Evolutionary conservation across 1,140 invertebrate genomes (phyloP), one percentile per base, ranked within the genome.

Genomic region (Drosophila trapezifrons): DNA sequence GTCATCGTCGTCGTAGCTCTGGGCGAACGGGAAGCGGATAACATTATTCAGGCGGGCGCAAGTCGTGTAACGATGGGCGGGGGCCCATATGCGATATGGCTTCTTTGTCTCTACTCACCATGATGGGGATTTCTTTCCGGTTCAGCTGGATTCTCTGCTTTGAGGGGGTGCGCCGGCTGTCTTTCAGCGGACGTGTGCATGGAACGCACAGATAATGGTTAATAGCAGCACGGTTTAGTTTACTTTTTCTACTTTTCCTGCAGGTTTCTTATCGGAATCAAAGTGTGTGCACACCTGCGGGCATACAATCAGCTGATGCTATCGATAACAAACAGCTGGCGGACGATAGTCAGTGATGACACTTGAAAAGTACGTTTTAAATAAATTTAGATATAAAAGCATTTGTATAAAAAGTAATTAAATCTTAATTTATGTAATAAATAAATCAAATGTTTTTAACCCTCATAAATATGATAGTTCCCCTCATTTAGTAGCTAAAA

Each of bases 1-100:
- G 47, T 94, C 93, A 55, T 95, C 83, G 82, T 96, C 95, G 90
- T 95, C 95, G 93, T 95, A 95, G 92, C 94, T 95, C 94, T 95
- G 37, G 10, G 13, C 22, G 7, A 46, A 42, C 42, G 38, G 32
- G 42, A 58, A 35, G 54, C 25, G 54, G 9, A 32, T 10, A 15
- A 76, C 37, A 56, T 38, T 45, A 62, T 69, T 71, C 58, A 71
- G 66, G 32, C 27, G 45, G 18, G 35, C 37, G 15, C 40, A 51
- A 47, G 49, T 10, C 10, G 46, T 46, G 15, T 35, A 35, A 65
- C 40, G 18, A 52, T 51, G 57, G 43, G 57, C 52, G 57, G 58
- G 65, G 57, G 46, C 52, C 32, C 18, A 2, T 35, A 32, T 38
- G 60, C 70, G 62, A 70, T 80, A 76, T 22, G 85, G 80, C 69